Evolutionary conservation across 2,888 invertebrate species (phyloP), one percentile per base, ranked within the genome.

Genomic region (Flexamia atlantica): DNA sequence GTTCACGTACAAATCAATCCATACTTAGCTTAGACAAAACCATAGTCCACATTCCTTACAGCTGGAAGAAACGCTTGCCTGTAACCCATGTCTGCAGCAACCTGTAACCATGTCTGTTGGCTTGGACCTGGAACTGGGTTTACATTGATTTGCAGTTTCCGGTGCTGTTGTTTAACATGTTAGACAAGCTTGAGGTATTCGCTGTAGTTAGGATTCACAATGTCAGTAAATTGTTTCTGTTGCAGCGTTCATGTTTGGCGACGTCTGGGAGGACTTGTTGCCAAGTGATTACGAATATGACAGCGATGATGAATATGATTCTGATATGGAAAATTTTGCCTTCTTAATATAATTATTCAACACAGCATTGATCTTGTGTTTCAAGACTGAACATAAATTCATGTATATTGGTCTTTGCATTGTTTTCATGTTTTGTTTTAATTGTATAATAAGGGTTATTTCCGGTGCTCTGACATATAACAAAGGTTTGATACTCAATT

Each of bases 271-370:
- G 0, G 64, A 64, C 25, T 9, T 46, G 7, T 28, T 28, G 4
- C 64, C 28, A 3, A 64, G 64, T 64, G 64, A 64, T 28, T 25
- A 28, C 7, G 64, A 64, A 53, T 25, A 9, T 14, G 25, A 64
- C 64, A 64, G 64, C 17, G 64, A 64, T 30, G 57, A 36, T 36
- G 46, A 10, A 14, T 46, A 10, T 46, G 46, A 46, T 46, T 46
- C 46, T 12, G 46, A 46, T 17, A 17, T 46, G 2, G 46, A 46
- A 46, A 17, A 46, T 46, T 46, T 14, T 9, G 5, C 36, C 46
- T 46, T 9, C 46, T 46, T 9, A 9, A 46, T 36, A 4, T 36
- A 36, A 36, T n/a, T n/a, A n/a, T 7, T 7, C 36, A 36, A 7
- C 36, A 9, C 9, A 36, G 36, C 5, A 36, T 36, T 9, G 36